phyloP scores from a whole-genome alignment of 2,888 invertebrate species.

The Microctonus aethiopoides region DNA sequence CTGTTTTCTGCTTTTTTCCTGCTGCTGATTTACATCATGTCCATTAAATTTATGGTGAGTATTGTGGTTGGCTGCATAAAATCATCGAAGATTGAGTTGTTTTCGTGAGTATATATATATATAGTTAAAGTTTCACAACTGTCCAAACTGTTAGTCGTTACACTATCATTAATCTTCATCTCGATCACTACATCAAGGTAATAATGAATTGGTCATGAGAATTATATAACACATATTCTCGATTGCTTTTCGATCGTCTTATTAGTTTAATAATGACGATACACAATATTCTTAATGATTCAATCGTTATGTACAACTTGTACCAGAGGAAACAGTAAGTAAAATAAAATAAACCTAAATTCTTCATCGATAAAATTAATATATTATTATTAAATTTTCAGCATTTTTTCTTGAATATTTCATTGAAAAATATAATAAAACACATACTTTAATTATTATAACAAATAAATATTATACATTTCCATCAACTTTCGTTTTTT shows the following conservation, averaged over 20 bases:
- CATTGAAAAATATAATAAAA: too few species aligned
- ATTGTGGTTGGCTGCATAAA: background rate
- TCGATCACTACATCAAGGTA: slow-evolving; percentile 41
- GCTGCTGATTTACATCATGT: too few species aligned
- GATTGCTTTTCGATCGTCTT: slow-evolving; percentile 48
- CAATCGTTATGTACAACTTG: background rate
- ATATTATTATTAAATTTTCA: too few species aligned
- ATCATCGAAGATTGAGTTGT: slow-evolving; percentile 48
- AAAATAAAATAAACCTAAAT: too few species aligned
- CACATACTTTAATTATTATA: too few species aligned
- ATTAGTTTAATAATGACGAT: slow-evolving; percentile 35
- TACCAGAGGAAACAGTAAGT: too few species aligned
- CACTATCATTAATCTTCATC: slow-evolving; percentile 60
- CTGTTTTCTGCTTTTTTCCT: background rate
- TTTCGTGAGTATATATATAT: too few species aligned
- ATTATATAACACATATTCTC: slow-evolving; percentile 29
- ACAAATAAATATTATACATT: too few species aligned
- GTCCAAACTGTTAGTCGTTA: slow-evolving; percentile 56
- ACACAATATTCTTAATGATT: slow-evolving; percentile 1
- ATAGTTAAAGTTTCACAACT: slow-evolving; percentile 47
- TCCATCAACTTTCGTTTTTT: too few species aligned
- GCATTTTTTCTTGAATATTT: too few species aligned
- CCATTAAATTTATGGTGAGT: background rate
- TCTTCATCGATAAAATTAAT: too few species aligned
- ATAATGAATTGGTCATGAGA: slow-evolving; percentile 40